phyloP scores from a whole-genome alignment of 2,888 invertebrate genomes.

The Epistrophe eligans region DNA sequence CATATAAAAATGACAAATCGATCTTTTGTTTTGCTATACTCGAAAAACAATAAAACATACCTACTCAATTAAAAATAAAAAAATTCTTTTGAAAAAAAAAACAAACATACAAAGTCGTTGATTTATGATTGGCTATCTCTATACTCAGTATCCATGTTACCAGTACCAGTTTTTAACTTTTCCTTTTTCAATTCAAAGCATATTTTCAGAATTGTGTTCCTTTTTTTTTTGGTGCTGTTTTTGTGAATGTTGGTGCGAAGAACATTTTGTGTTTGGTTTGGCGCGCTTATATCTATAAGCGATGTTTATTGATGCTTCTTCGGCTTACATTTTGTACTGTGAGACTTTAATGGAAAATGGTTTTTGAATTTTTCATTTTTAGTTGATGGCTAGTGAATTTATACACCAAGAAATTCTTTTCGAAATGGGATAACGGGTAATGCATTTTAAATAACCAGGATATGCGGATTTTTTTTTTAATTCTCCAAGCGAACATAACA shows the following conservation, averaged over 20 bases:
- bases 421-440: slow-evolving; percentile 44
- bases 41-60: background rate
- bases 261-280: background rate
- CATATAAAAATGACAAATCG: background rate
- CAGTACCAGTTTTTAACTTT: background rate
- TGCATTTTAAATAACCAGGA: slow-evolving; percentile 56
- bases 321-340: background rate
- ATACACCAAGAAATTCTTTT: slow-evolving; percentile 14
- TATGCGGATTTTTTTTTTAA: background rate
- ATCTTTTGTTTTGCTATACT: background rate
- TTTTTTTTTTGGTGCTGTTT: background rate
- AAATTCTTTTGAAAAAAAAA: background rate
- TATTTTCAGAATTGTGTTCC: background rate
- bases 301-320: slow-evolving; percentile 37
- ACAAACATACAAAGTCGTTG: background rate
- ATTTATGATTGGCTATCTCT: background rate
- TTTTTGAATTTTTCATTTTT: slow-evolving; percentile 44
- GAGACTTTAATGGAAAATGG: background rate
- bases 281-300: background rate
- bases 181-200: background rate
- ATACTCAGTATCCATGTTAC: background rate
- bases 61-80: background rate
- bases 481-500: background rate
- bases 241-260: background rate
- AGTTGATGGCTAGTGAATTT: slow-evolving; percentile 26